A percentile compares a stretch with the other conserved stretches of the same genome.
These are phyloP conservation scores for Cheilosia scutellata DNA, from an alignment of 2,888 invertebrate species.

Conservation along the genomic window DNA sequence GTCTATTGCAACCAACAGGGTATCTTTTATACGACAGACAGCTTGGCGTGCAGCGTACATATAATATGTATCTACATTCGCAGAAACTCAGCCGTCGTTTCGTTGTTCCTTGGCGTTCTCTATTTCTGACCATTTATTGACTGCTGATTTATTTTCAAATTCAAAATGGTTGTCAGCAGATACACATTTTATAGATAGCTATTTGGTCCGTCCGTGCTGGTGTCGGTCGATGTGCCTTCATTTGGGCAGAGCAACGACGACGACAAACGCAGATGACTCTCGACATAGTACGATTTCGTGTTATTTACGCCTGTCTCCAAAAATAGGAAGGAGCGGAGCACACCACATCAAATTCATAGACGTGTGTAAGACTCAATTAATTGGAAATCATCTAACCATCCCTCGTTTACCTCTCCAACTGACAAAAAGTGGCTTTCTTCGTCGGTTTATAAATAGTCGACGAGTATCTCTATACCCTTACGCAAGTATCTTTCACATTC, in stretches of 20 bases:
- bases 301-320: conserved; percentile 66
- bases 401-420: conserved; percentile 30
- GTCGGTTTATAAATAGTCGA: conserved; percentile 45
- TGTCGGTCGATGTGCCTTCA: conserved; percentile 49
- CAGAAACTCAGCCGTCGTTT: conserved; percentile 30
- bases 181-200: conserved; percentile 34
- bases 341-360: conserved; percentile 54
- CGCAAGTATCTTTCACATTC: conserved; percentile 50
- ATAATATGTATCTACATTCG: conserved; percentile 18
- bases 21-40: conserved; percentile 73
- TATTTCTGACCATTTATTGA: conserved; percentile 73
- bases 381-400: conserved; percentile 70
- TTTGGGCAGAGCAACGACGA: conserved; percentile 50
- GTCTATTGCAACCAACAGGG: conserved; percentile 64
- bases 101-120: conserved; percentile 4
- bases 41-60: conserved; percentile 58
- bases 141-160: conserved; percentile 73
- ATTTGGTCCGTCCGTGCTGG: conserved; percentile 5
- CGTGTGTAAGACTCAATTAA: conserved; percentile 68
- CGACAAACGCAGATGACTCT: conserved; percentile 34
- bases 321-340: conserved; percentile 46
- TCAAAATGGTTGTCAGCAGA: conserved; percentile 62
- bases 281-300: not conserved
- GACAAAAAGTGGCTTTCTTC: conserved; percentile 42
- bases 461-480: conserved; percentile 30